Base-by-base conservation (phyloP, 2,797 vertebrate species). In the Neoniphon sammara region DNA sequence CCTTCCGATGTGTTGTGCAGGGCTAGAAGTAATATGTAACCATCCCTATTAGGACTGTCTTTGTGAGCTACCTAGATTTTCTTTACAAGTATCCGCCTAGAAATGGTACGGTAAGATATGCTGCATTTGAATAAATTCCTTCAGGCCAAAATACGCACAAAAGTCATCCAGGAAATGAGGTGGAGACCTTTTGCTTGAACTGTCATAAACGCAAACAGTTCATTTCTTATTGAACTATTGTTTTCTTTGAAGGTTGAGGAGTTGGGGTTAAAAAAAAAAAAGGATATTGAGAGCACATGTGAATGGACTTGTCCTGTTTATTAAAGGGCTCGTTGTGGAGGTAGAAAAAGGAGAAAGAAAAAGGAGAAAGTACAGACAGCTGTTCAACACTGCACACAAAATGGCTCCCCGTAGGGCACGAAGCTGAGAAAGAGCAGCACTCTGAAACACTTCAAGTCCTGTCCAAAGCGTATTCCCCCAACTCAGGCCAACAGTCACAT, bases 231-330 rank as follows among this genome's bases (percentile, higher is more conserved):
- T 61, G 60, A 83, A 68, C 60, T 63, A 66, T 85, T 85, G 67
- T 85, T 91, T 87, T 77, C 66, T 73, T 86, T 77, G 54, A 77
- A 80, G 61, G 67, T 53, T 80, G 71, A 87, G 76, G 61, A 90
- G 78, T 80, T 87, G 82, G 82, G 42, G 39, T 4, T 14, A 3
- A 15, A 10, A 39, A 39, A 84, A 82, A 81, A 73, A 70, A 73
- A 10, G 66, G 52, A 85, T 87, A 91, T 87, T 87, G 59, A 85
- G 74, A 81, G 76, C 89, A 89, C 75, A 88, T 85, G 82, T 83
- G 81, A 84, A 77, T 39, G 73, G 61, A 70, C 50, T 55, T 1
- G 53, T 68, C 52, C 49, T 85, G 71, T 89, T 91, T 89, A 85
- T 90, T 68, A 74, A 91, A 81, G 68, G 66, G 70, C 73, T 77